Base-by-base conservation (phyloP, 2,797 vertebrate species). In the Gymnopithys bicolor region DNA sequence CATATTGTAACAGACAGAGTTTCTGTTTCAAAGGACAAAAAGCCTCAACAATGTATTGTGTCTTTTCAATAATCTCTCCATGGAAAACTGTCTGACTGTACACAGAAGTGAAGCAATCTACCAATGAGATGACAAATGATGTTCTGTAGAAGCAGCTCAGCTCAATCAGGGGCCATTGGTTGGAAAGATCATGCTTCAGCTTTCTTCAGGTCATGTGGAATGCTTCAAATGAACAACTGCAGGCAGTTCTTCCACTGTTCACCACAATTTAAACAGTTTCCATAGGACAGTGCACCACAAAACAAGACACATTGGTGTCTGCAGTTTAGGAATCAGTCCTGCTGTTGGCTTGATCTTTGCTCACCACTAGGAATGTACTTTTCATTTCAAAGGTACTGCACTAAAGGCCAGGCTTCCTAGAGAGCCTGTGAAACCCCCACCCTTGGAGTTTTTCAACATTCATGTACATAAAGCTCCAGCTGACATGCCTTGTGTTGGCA, bases 21-120 rank as follows among this genome's bases (percentile, higher is more conserved):
- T 88, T 66, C 62, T 78, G 43, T 83, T 93, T 59, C 59, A 76
- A 84, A 88, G 85, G 33, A 69, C 74, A 91, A 81, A 92, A 91
- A 79, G 5, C 25, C 53, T 88, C 46, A 63, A 7, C 43, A 45
- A 27, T 19, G 2, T n/a, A 76, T 62, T 63, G 48, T 62, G 25
- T 12, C 25, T 76, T 79, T 95, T 78, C 76, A 84, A 84, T 55
- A 64, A 62, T 63, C 13, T 84, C 33, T 66, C 18, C 5, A 13
- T 12, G 30, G 66, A 91, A 75, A 94, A 69, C 43, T 55, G 9
- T 28, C 37, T 60, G 41, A 68, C 22, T 22, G 23, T 28, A 48
- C 23, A 30, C 2, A 33, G 66, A 90, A 86, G 56, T 2, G 16
- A 51, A 86, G 25, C 39, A 75, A 69, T 49, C 43, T 62, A 78